These are phyloP conservation scores for Scaptomyza montana DNA, from an alignment of 1,140 invertebrate species.

Conservation along the genomic window DNA sequence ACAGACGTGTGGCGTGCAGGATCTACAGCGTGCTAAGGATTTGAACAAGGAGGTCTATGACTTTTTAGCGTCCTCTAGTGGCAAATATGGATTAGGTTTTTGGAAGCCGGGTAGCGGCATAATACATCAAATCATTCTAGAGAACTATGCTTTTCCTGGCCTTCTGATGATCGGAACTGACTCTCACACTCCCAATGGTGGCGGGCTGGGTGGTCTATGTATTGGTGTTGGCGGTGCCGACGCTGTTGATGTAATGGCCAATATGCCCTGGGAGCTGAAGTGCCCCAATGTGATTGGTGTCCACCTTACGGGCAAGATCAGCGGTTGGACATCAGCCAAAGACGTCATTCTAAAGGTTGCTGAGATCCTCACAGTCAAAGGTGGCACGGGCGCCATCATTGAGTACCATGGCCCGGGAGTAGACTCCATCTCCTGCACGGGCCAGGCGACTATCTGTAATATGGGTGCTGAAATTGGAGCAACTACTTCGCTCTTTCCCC, in stretches of 20 bases:
- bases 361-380: constrained; percentile 93
- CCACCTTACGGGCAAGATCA: constrained; percentile 97
- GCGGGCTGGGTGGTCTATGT: constrained; percentile 97
- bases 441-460: constrained; percentile 99
- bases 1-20: constrained; percentile 93
- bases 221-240: constrained; percentile 99
- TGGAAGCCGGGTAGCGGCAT: constrained; percentile 99
- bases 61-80: constrained; percentile 95
- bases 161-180: constrained; percentile 99
- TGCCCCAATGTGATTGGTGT: constrained; percentile 99
- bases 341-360: constrained; percentile 98
- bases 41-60: constrained; percentile 99
- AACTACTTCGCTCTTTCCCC: constrained; percentile 98
- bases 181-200: constrained; percentile 99
- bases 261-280: constrained; percentile 99
- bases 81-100: constrained; percentile 99
- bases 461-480: constrained; percentile 99
- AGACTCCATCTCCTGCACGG: constrained; percentile 96
- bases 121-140: constrained; percentile 99
- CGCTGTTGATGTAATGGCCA: constrained; percentile 99
- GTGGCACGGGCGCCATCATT: constrained; percentile 99
- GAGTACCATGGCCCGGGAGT: constrained; percentile 99
- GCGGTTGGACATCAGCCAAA: constrained; percentile 99
- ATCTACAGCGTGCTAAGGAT: constrained; percentile 96
- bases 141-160: constrained; percentile 99